Evolutionary conservation across 2,113 vertebrate species (phyloP).

Genomic region (Pseudonaja textilis): DNA sequence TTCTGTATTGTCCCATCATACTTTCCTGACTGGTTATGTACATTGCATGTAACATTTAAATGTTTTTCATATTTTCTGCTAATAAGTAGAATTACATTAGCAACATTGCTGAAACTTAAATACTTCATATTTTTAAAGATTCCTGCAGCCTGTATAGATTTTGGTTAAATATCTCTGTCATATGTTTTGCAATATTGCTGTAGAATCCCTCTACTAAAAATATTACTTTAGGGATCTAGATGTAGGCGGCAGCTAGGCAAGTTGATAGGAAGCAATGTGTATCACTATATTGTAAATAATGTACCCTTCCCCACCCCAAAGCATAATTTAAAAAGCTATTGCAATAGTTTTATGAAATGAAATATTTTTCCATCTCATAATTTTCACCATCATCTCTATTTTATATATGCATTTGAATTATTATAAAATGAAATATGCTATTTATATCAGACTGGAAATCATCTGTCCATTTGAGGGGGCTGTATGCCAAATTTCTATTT

Average conservation of each 20-base stretch:
- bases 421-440: slow-evolving; percentile 4
- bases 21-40: slow-evolving; percentile 12
- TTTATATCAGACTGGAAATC: background rate
- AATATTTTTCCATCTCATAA: background rate
- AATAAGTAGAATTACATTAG: slow-evolving; percentile 1
- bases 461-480: background rate
- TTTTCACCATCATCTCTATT: background rate
- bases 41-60: slow-evolving; percentile 25
- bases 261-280: background rate
- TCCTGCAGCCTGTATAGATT: background rate
- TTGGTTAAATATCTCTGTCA: background rate
- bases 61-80: slow-evolving; percentile 34
- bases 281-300: background rate
- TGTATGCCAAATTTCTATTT: background rate
- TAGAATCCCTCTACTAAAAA: background rate
- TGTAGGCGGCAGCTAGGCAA: background rate
- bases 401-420: background rate
- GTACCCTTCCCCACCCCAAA: background rate
- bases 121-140: background rate
- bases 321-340: background rate
- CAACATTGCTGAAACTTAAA: background rate
- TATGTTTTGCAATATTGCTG: background rate
- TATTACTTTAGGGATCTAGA: background rate
- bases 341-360: slow-evolving; percentile 1
- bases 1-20: slow-evolving; percentile 6